Evolutionary conservation across 1,140 invertebrate genomes (phyloP).

Genomic region (Orussus abietinus): DNA sequence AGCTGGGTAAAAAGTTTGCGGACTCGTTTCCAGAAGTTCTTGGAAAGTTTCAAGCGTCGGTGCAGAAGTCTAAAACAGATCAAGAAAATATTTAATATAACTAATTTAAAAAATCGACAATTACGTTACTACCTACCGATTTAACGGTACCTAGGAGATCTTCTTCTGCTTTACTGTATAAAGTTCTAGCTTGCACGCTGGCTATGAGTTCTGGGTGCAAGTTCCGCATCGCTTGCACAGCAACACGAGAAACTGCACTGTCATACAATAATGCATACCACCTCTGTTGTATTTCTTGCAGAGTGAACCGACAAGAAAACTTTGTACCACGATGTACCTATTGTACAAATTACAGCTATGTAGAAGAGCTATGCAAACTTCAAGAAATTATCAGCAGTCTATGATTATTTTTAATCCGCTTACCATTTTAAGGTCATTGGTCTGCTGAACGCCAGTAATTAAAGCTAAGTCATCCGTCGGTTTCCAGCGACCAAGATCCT

Average conservation of each 20-base stretch:
- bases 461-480: conserved; percentile 93
- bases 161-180: conserved; percentile 89
- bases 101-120: conserved; percentile 2
- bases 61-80: conserved; percentile 50
- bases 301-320: conserved; percentile 92
- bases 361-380: not conserved
- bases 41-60: conserved; percentile 79
- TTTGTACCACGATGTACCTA: conserved; percentile 91
- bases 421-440: conserved; percentile 55
- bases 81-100: conserved; percentile 7
- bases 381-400: not conserved
- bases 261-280: conserved; percentile 96
- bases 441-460: conserved; percentile 90
- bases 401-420: conserved; percentile 1
- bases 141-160: conserved; percentile 76
- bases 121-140: conserved; percentile 63
- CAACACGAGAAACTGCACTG: conserved; percentile 78
- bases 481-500: conserved; percentile 94
- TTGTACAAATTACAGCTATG: no score
- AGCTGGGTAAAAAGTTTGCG: conserved; percentile 80
- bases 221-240: conserved; percentile 88
- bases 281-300: conserved; percentile 90
- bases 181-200: conserved; percentile 79
- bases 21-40: conserved; percentile 80
- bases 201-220: conserved; percentile 87